Evolutionary conservation across 2,888 invertebrate species (phyloP).

Genomic region (Dryadula phaetusa): DNA sequence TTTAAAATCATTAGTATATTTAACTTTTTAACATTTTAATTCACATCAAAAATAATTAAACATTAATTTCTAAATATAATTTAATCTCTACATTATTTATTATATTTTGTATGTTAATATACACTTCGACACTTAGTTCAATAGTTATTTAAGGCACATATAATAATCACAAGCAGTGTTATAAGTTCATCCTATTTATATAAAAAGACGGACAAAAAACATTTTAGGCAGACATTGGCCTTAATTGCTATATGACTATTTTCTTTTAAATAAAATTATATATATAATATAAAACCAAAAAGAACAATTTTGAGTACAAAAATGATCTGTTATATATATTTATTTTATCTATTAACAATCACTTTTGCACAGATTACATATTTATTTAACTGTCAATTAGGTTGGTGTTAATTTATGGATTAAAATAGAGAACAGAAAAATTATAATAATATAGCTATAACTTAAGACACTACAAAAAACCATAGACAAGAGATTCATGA

Average conservation of each 20-base stretch:
- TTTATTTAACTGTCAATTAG: not conserved
- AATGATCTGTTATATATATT: too few relatives aligned
- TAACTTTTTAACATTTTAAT: constrained; percentile 62
- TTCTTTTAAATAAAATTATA: too few relatives aligned
- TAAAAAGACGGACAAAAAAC: not conserved
- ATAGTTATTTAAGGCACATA: constrained; percentile 36
- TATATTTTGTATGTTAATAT: constrained; percentile 18
- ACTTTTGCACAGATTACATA: not conserved
- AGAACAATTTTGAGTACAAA: too few relatives aligned
- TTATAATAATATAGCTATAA: too few relatives aligned
- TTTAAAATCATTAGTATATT: constrained; percentile 60
- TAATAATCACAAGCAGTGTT: constrained; percentile 20
- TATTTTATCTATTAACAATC: too few relatives aligned
- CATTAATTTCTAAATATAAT: constrained; percentile 51
- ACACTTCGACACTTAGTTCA: constrained; percentile 7
- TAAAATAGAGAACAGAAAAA: too few relatives aligned
- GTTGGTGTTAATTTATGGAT: too few relatives aligned
- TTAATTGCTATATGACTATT: too few relatives aligned
- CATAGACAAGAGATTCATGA: constrained; percentile 25
- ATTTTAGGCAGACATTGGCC: not conserved
- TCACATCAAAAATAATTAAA: constrained; percentile 63
- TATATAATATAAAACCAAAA: too few relatives aligned
- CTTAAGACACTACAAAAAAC: not conserved
- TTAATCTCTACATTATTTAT: constrained; percentile 35
- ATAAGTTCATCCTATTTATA: not conserved